Evolutionary conservation across 1,140 invertebrate genomes (phyloP), one percentile per base, ranked within the genome.

Genomic region (Oscheius sp.): DNA sequence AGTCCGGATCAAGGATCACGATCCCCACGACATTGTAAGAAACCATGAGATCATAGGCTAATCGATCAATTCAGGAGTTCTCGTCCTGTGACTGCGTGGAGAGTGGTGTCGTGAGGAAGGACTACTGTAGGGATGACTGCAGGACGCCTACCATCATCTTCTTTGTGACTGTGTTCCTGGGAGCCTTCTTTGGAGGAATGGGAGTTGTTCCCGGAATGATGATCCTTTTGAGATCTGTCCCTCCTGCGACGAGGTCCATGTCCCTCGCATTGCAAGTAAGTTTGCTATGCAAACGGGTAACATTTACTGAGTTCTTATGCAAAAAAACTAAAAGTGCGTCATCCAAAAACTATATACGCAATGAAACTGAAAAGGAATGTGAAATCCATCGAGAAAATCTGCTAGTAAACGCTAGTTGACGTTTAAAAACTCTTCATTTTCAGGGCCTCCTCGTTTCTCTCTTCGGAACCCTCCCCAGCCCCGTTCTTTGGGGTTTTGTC

Each of bases 391-490:
- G n/a, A n/a, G n/a, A n/a, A n/a, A n/a, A n/a, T n/a, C n/a, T n/a
- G n/a, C n/a, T n/a, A n/a, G 38, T 42, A 42, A 42, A 10, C 38
- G 38, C 38, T n/a, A 10, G 10, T 42, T n/a, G n/a, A 42, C n/a
- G n/a, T 10, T 42, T 42, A 42, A 10, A 10, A 42, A 42, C n/a
- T n/a, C n/a, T n/a, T n/a, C n/a, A 10, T n/a, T n/a, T 42, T 42
- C 49, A 55, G 49, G 74, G 74, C 29, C 45, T 75, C 29, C 71
- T 72, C 23, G 75, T 76, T 1, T 71, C 67, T n/a, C 63, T 76
- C 18, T 75, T 66, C 28, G 76, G 76, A 3, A 77, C 79, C n/a
- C 79, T 82, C 13, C 83, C 83, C 2, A 82, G 80, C 20, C 82
- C 83, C 0, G 45, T 83, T 3, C 26, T 84, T 29, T 79, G 82